phyloP scores from a whole-genome alignment of 2,888 invertebrate species.

The Protophormia terraenovae region DNA sequence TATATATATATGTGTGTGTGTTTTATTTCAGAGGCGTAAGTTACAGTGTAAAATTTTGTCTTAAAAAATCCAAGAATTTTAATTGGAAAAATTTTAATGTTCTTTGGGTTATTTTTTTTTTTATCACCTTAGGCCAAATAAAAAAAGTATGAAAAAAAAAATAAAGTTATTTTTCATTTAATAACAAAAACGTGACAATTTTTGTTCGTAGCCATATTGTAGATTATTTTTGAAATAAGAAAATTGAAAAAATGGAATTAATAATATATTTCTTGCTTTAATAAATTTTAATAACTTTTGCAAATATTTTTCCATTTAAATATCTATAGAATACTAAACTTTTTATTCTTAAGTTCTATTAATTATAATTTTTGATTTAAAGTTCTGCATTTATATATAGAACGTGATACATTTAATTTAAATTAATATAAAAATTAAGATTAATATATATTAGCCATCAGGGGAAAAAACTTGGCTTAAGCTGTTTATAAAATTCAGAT shows the following conservation, averaged over 20 bases:
- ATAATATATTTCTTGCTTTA: too few species aligned
- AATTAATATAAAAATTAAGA: too few species aligned
- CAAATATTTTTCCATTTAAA: too few species aligned
- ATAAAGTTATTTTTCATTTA: conserved; percentile 12
- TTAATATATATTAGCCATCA: too few species aligned
- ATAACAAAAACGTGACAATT: conserved; percentile 37
- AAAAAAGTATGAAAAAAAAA: neutral
- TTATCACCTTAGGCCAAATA: conserved; percentile 29
- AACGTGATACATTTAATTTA: too few species aligned
- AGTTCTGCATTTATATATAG: too few species aligned
- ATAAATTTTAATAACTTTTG: too few species aligned
- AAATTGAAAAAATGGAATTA: neutral
- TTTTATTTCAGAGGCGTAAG: conserved; percentile 52
- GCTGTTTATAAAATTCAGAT: too few species aligned
- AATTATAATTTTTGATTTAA: too few species aligned
- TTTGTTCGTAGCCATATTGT: neutral
- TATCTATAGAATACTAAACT: too few species aligned
- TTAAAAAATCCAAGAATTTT: conserved; percentile 62
- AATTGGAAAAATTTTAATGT: conserved; percentile 60
- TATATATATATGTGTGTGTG: neutral
- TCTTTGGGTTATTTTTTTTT: conserved; percentile 21
- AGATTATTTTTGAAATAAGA: neutral
- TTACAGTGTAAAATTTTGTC: conserved; percentile 55
- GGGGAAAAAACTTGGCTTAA: too few species aligned
- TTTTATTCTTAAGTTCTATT: too few species aligned